Base-by-base conservation (phyloP, 1,140 invertebrate genomes). In the Wiebesia pumilae region DNA sequence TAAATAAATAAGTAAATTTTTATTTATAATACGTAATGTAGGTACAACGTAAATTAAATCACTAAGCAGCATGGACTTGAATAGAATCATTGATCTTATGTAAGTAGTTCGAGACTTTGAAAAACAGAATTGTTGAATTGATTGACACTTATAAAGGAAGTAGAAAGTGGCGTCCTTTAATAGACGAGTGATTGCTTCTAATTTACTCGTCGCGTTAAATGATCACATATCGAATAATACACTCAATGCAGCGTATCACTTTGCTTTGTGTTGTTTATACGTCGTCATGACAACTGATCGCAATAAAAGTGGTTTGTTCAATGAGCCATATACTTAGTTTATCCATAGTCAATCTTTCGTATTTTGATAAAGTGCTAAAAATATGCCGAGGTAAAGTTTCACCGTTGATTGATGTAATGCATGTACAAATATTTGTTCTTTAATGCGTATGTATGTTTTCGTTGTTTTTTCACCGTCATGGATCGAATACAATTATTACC, bases 281-380 rank as follows among this genome's bases (percentile, higher is more conserved):
- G 93, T 93, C 90, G 90, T 90, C 90, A 93, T 90, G 92, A 90
- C 90, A 90, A 93, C 92, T 88, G 77, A 86, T 87, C 77, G 67
- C 84, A 86, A 58, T 81, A 79, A n/a, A 71, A 38, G 62, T 43
- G 71, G 84, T 54, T 86, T 81, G 67, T 82, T 81, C 81, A 67
- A 84, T 86, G 86, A 84, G 43, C 78, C 77, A 77, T 84, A 73
- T 75, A 88, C 27, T 47, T 73, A 67, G 73, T 86, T 82, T 78
- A 84, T 83, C 73, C 47, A 58, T 86, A 83, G 40, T 83, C 54
- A 84, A 84, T 43, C 40, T 40, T 47, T 75, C 38, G 38, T 33
- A 47, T 85, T 80, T 69, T 82, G 14, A 87, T 79, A 83, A 43
- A 71, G 78, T 33, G 16, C 0, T 19, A 30, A 38, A 83, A 73